These are phyloP conservation scores for Drosophila differens DNA, from an alignment of 2,888 invertebrate species.

Conservation along the genomic window DNA sequence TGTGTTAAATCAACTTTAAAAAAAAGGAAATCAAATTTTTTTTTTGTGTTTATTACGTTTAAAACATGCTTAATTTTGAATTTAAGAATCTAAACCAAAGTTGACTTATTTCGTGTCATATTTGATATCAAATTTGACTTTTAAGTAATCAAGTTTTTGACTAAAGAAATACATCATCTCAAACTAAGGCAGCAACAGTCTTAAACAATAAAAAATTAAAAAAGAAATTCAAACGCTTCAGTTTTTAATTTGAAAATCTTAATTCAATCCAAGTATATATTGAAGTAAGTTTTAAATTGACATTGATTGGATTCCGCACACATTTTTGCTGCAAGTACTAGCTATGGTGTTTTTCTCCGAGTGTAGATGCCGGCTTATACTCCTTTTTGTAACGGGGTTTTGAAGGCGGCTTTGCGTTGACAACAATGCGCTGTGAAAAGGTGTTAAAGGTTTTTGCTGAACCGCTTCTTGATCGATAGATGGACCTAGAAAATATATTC, in stretches of 20 bases:
- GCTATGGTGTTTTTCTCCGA: not conserved
- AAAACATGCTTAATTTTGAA: not conserved
- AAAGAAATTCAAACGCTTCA: not conserved
- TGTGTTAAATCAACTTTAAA: not conserved
- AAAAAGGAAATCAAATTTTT: not conserved
- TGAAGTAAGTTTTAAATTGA: not conserved
- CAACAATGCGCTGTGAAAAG: slow-evolving; percentile 50
- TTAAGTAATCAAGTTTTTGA: not conserved
- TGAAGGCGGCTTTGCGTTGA: slow-evolving; percentile 58
- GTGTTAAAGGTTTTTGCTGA: slow-evolving; percentile 53
- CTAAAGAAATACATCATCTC: not conserved
- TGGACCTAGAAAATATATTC: slow-evolving; percentile 6
- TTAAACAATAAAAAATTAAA: not conserved
- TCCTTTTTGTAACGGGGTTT: slow-evolving; percentile 61
- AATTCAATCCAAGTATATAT: not conserved
- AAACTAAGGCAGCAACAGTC: not conserved
- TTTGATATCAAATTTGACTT: not conserved
- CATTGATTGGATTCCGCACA: not conserved
- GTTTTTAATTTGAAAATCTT: not conserved
- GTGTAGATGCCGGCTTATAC: slow-evolving; percentile 5
- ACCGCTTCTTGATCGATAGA: slow-evolving; percentile 70
- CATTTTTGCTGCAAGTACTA: too few relatives aligned
- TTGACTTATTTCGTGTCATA: not conserved
- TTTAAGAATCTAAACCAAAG: too few relatives aligned
- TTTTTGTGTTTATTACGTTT: not conserved